These are phyloP conservation scores for Megalops cyprinoides DNA, from an alignment of 2,797 vertebrate genomes.

Conservation along the genomic window DNA sequence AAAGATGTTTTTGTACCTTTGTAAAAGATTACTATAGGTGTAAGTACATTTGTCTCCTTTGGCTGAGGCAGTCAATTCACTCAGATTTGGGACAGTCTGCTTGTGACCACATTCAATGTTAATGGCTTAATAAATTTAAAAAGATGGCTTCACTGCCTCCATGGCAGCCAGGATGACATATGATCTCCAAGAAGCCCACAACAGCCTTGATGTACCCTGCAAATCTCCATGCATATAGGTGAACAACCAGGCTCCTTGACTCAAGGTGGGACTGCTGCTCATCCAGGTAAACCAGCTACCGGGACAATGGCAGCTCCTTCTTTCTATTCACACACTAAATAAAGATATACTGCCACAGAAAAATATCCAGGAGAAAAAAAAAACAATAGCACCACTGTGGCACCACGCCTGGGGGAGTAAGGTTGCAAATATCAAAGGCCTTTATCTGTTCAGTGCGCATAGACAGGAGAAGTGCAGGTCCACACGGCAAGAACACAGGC, in stretches of 20 bases:
- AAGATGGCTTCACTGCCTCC: conserved; percentile 19
- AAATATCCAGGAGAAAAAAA: conserved; percentile 19
- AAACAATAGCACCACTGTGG: conserved; percentile 38
- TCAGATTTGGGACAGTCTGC: no score
- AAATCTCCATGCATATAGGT: background rate
- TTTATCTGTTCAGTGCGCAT: no score
- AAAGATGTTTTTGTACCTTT: no score
- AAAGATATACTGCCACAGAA: conserved; percentile 2
- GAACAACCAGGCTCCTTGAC: background rate
- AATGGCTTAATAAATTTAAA: no score
- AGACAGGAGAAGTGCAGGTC: no score
- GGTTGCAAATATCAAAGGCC: no score
- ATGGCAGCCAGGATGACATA: conserved; percentile 13
- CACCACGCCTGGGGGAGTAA: conserved; percentile 37
- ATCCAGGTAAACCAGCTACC: background rate
- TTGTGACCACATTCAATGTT: no score
- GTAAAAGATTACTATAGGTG: no score
- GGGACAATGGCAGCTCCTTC: background rate
- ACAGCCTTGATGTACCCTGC: background rate
- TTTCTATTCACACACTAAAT: background rate
- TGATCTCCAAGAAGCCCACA: conserved; percentile 4
- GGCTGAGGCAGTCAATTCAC: no score
- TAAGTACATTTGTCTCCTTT: no score
- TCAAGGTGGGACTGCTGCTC: background rate
- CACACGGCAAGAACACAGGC: no score